These are phyloP conservation scores for Chelmon rostratus DNA, from an alignment of 2,797 vertebrate genomes.

Conservation along the genomic window DNA sequence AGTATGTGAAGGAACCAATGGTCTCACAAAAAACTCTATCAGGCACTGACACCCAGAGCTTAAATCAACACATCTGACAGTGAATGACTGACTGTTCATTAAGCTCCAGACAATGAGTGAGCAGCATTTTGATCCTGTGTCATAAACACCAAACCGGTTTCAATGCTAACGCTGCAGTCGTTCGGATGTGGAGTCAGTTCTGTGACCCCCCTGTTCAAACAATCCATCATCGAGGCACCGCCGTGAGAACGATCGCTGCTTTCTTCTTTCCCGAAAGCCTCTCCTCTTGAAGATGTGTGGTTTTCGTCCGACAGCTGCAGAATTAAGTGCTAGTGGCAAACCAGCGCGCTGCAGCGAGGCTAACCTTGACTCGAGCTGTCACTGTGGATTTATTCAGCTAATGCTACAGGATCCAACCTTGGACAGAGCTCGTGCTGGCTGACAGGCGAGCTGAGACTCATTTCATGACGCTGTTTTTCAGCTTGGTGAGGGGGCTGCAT, in stretches of 20 bases:
- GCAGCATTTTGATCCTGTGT: not conserved
- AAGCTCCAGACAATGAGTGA: not conserved
- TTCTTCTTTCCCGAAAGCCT: not conserved
- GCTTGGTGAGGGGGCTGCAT: not conserved
- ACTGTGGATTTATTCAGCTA: slow-evolving; percentile 41
- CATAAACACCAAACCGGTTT: not conserved
- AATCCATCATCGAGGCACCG: not conserved
- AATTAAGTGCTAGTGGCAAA: slow-evolving; percentile 30
- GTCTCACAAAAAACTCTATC: not conserved
- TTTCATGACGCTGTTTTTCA: slow-evolving; percentile 16
- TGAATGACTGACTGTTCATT: not conserved
- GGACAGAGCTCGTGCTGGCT: slow-evolving; percentile 19
- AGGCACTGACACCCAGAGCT: no score
- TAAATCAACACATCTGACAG: not conserved
- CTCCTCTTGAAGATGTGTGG: slow-evolving; percentile 8
- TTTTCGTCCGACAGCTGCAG: slow-evolving; percentile 9
- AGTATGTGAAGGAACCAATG: not conserved
- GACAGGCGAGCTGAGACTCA: slow-evolving; percentile 9
- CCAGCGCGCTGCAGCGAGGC: slow-evolving; percentile 9
- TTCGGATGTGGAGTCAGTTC: not conserved
- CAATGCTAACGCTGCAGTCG: not conserved
- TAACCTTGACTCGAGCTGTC: slow-evolving; percentile 64
- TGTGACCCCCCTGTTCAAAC: not conserved
- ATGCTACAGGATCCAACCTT: slow-evolving; percentile 48
- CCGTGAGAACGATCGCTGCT: not conserved